These are phyloP conservation scores for Drosophila cardini DNA, from an alignment of 1,140 invertebrate species.

Conservation along the genomic window DNA sequence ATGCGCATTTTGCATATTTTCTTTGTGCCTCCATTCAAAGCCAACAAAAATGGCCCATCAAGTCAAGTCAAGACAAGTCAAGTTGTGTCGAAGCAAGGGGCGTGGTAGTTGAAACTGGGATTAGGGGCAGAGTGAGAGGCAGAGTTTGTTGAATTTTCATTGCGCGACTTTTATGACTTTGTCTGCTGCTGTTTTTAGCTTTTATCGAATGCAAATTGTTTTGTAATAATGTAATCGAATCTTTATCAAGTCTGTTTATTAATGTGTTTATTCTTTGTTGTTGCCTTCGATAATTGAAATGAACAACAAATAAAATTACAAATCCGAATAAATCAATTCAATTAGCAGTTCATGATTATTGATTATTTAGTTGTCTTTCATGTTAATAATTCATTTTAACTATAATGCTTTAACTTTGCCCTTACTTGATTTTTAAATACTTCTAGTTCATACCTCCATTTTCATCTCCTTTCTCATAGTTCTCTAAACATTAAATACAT, in stretches of 20 bases:
- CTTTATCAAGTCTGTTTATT: constrained; percentile 76
- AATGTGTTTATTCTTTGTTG: constrained; percentile 70
- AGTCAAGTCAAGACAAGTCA: constrained; percentile 3
- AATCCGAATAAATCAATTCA: not conserved
- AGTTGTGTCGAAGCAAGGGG: not conserved
- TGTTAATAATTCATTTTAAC: too few relatives aligned
- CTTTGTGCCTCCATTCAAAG: constrained; percentile 59
- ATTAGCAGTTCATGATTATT: not conserved
- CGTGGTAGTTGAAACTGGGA: not conserved
- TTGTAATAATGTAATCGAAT: constrained; percentile 82
- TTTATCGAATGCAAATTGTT: constrained; percentile 83
- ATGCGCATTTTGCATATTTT: constrained; percentile 81
- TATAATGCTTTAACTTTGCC: too few relatives aligned
- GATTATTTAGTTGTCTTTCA: not conserved
- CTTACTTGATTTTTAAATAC: not conserved
- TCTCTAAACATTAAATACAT: too few relatives aligned
- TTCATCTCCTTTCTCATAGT: not conserved
- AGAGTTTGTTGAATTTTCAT: constrained; percentile 66
- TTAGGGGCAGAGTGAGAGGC: not conserved
- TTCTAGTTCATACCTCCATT: not conserved
- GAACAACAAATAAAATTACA: constrained; percentile 1
- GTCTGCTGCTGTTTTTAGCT: constrained; percentile 69
- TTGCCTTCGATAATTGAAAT: constrained; percentile 50
- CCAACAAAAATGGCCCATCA: constrained; percentile 64
- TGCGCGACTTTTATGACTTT: constrained; percentile 80